Base-by-base conservation (phyloP, 2,888 invertebrate species). In the Ptilodon capucinus region DNA sequence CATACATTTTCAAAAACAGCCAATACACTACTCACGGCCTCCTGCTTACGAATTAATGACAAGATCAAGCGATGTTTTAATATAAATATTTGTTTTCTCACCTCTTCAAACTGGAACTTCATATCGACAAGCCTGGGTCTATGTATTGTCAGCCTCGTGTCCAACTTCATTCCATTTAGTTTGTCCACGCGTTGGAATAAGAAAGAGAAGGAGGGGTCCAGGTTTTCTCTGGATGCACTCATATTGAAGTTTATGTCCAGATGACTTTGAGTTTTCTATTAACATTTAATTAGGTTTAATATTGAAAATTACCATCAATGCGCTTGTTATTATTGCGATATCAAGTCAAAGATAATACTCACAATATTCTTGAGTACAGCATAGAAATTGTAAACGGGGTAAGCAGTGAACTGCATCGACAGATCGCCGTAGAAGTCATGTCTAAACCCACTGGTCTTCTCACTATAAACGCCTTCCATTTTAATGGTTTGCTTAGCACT, bases 331-430 rank as follows among this genome's bases (percentile, higher is more conserved):
- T 23, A 23, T 23, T 6, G 5, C 8, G 23, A 23, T 23, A 23
- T 23, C 23, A n/a, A n/a, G n/a, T 25, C 7, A 8, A 25, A 25
- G 2, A n/a, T 28, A 28, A 28, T 51, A 76, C 91, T 88, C 77
- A 94, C 94, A 86, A 93, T 89, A 86, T 94, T 94, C 57, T 92
- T 93, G 21, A 93, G 67, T 39, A 93, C 92, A 0, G 94, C 85
- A 48, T 93, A 93, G 72, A 95, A 94, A 76, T 96, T 94, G 47
- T 95, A 92, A 32, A 93, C 92, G 0, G 96, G 95, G 82, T 97
- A 96, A 0, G 96, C 95, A 0, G 95, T 94, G 9, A 95, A 95
- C 48, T 93, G 92, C 61, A 97, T 86, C 36, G 93, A 93, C 42
- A 95, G 76, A 47, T 94, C 93, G 0, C 94, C 95, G 38, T 93